Percentiles rank a stretch among this genome's conserved stretches.
Conservation (phyloP, 2,888 invertebrate species). For the Trissolcus japonicus region DNA sequence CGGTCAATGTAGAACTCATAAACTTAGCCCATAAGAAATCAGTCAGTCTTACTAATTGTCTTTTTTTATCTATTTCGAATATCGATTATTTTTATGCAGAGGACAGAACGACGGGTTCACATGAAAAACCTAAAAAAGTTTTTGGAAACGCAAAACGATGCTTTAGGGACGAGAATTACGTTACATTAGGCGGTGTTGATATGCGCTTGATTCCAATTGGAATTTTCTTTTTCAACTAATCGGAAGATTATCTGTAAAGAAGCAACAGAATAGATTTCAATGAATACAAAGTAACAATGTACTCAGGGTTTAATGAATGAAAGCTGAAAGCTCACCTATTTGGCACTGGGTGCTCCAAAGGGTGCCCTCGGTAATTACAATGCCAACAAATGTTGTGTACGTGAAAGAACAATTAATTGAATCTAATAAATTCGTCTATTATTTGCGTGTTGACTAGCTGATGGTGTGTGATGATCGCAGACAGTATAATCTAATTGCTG, state of each 20-base stretch:
- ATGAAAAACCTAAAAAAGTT: constrained; percentile 66
- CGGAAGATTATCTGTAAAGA: constrained; percentile 72
- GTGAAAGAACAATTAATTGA: constrained; percentile 66
- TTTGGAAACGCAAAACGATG: constrained; percentile 66
- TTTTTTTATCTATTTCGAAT: constrained; percentile 62
- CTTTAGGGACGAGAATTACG: constrained; percentile 67
- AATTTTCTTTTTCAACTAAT: constrained; percentile 64
- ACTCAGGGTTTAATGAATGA: too few relatives aligned
- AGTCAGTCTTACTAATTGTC: constrained; percentile 73
- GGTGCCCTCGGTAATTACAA: constrained; percentile 69
- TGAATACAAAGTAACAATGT: too few relatives aligned
- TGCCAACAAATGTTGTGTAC: constrained; percentile 65
- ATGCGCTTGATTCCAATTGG: constrained; percentile 69
- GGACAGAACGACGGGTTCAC: constrained; percentile 72
- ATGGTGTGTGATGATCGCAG: constrained; percentile 63
- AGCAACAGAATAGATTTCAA: too few relatives aligned
- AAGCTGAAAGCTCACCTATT: constrained; percentile 66
- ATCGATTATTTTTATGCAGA: constrained; percentile 70
- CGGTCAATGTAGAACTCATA: constrained; percentile 66
- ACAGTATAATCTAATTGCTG: constrained; percentile 46
- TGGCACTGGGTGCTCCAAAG: constrained; percentile 70
- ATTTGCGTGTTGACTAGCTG: constrained; percentile 71
- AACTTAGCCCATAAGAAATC: constrained; percentile 72
- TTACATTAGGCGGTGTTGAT: constrained; percentile 74
- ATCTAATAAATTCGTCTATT: constrained; percentile 71